Base-by-base conservation (phyloP, 2,888 invertebrate species). In the Apocheima hispidaria region DNA sequence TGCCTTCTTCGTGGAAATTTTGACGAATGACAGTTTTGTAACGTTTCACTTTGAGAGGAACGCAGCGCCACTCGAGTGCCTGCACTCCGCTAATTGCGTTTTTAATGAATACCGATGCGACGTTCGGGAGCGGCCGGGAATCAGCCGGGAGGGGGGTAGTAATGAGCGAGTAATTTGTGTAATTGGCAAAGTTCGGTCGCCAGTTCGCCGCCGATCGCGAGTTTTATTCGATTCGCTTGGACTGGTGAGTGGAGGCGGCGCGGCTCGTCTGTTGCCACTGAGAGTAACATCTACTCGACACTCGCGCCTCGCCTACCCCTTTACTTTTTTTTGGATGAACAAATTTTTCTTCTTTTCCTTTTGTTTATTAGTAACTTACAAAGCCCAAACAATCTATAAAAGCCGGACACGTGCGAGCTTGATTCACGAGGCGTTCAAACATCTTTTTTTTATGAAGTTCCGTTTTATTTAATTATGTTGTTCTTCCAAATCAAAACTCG, bases 11-110 rank as follows among this genome's bases (percentile, higher is more conserved):
- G 75, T 85, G 86, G 86, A 87, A 86, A 86, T 85, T 85, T 84
- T 86, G 87, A 87, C 86, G 87, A 86, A 86, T 83, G 85, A 86
- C 86, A 86, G 86, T 83, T 83, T 79, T 82, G 83, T 82, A 83
- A 84, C 79, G 84, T 82, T 79, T 79, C 80, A 79, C 79, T 82
- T 82, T 74, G 79, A 75, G 75, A 77, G 75, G 65, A 77, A 66
- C 72, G 70, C 73, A 65, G 63, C 63, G 66, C 67, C 63, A 62
- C 70, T 69, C 70, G 72, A 68, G 65, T 65, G 70, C 69, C 67
- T 86, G 87, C 88, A 87, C 85, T 86, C 82, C 80, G 74, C 86
- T 88, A 86, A 87, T 87, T 87, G 85, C 82, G 77, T 84, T 83
- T 83, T 81, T 84, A 84, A 86, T 87, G 83, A 86, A 84, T 81